Base-by-base conservation (phyloP, 2,888 invertebrate species). In the Ormyrus thymus region DNA sequence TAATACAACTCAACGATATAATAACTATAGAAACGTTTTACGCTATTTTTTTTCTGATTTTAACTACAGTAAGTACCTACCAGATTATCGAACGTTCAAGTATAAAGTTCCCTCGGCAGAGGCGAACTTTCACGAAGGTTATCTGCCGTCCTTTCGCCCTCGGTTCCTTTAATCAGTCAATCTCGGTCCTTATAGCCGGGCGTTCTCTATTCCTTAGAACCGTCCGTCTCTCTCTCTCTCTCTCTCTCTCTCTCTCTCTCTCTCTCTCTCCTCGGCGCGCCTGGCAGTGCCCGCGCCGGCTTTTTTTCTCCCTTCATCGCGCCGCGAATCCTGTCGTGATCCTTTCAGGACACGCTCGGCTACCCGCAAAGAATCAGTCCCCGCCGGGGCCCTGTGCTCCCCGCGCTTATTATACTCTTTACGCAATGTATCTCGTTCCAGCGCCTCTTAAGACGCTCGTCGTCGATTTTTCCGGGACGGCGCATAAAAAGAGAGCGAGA, bases 281-380 rank as follows among this genome's bases (percentile, higher is more conserved):
- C 15, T 70, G 50, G 48, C 48, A 58, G 58, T 50, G 58, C 50
- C 29, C 65, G 11, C 50, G 29, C 11, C 9, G 7, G n/a, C 43
- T 29, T 13, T 51, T 50, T 9, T 61, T 61, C 51, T 51, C 43
- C 59, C 51, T 48, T 29, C 29, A 29, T 29, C 29, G 29, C 29
- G 11, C 48, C 61, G 59, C 46, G 59, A 68, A 70, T 70, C 45
- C 53, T 45, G 48, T 11, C 70, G 65, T 70, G 74, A 75, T 79
- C 75, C 87, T 87, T 89, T 89, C 85, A 87, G 84, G 84, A 85
- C 87, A 89, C 87, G 89, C 87, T 89, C 86, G 89, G 88, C 89
- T 89, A 87, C 85, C 89, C 89, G 86, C 89, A 88, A 89, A 89
- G 87, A 86, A 85, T 83, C 83, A 74, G 73, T 71, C 72, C 29